These are phyloP conservation scores for Barypeithes pellucidus DNA, from an alignment of 2,888 invertebrate genomes.

Conservation along the genomic window DNA sequence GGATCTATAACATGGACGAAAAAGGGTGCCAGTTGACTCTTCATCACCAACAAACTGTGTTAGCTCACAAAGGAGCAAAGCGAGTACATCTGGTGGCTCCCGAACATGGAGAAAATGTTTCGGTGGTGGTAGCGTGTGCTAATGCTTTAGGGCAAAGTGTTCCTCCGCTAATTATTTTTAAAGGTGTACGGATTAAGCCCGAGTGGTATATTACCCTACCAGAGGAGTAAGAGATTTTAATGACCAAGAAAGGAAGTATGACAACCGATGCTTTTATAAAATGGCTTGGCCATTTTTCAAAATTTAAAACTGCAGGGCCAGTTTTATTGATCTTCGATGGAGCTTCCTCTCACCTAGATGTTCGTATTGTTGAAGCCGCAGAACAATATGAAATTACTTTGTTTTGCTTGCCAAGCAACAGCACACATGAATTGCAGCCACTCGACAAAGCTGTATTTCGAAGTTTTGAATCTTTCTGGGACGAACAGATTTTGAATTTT, in stretches of 20 bases:
- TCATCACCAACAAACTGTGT: constrained; percentile 53
- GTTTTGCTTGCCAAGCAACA: constrained; percentile 65
- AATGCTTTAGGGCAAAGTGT: constrained; percentile 60
- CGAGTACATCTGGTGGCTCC: constrained; percentile 59
- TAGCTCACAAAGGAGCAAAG: constrained; percentile 24
- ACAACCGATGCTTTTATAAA: constrained; percentile 56
- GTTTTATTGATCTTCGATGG: constrained; percentile 60
- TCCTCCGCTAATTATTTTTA: constrained; percentile 61
- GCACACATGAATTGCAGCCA: constrained; percentile 65
- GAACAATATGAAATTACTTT: constrained; percentile 44
- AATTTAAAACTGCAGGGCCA: constrained; percentile 1
- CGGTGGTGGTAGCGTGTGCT: constrained; percentile 60
- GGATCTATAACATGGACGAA: constrained; percentile 56
- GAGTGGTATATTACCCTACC: constrained; percentile 57
- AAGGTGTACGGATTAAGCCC: constrained; percentile 57
- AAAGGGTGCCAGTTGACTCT: constrained; percentile 58
- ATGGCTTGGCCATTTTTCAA: constrained; percentile 1
- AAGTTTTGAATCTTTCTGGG: constrained; percentile 65
- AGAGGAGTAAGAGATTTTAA: constrained; percentile 53
- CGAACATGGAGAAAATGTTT: constrained; percentile 64
- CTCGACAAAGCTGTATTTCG: constrained; percentile 64
- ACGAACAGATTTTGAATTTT: constrained; percentile 62
- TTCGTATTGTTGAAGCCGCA: neutral
- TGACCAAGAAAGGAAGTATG: constrained; percentile 61
- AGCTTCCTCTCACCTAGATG: constrained; percentile 57